Conservation (phyloP, 1,140 invertebrate genomes). For the Hetaerina americana region DNA sequence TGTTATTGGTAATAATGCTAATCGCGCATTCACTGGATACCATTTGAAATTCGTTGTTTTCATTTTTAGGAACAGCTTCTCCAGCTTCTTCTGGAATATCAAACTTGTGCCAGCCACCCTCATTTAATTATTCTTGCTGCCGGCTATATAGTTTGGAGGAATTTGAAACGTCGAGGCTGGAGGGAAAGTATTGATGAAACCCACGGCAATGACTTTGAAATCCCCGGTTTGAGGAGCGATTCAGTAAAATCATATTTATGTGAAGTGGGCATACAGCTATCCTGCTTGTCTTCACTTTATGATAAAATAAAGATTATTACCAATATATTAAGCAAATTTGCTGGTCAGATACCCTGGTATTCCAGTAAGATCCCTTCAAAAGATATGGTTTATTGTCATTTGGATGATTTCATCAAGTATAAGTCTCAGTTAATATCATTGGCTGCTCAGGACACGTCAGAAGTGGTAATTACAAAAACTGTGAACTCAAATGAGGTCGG, state of each 20-base stretch:
- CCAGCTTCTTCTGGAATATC: too few species aligned
- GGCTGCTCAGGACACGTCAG: not conserved
- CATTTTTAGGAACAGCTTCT: too few species aligned
- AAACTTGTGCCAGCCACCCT: too few species aligned
- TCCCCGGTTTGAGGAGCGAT: too few species aligned
- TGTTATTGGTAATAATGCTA: too few species aligned
- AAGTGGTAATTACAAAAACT: too few species aligned
- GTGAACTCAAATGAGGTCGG: too few species aligned
- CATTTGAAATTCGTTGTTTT: too few species aligned
- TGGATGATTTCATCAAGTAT: not conserved
- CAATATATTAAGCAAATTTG: not conserved
- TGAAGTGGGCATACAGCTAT: not conserved
- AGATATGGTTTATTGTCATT: not conserved
- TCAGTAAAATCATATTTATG: too few species aligned
- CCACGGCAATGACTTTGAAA: too few species aligned
- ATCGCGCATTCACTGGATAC: too few species aligned
- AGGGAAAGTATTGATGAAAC: not conserved
- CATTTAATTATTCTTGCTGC: not conserved
- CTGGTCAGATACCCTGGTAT: not conserved
- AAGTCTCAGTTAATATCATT: not conserved
- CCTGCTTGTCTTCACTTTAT: not conserved
- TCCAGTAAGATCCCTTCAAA: not conserved
- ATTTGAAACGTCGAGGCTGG: not conserved
- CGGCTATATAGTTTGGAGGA: not conserved
- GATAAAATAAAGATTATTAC: not conserved